Conservation (phyloP, 2,797 vertebrate species). For the Lacerta bilineata region DNA sequence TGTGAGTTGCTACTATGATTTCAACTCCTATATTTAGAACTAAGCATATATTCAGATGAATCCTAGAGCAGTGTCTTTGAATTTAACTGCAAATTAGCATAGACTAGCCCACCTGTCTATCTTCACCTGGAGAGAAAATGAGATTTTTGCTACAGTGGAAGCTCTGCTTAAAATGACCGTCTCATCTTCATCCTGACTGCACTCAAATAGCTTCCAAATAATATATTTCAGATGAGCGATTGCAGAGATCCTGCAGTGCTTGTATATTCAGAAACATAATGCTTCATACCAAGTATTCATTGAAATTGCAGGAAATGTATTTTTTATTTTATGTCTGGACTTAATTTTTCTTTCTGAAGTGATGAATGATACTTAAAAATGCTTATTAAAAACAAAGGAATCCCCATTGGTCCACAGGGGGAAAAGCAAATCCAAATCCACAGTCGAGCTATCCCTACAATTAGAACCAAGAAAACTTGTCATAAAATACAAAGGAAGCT, state of each 20-base stretch:
- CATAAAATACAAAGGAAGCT: background rate
- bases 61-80: background rate
- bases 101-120: fast-evolving
- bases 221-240: background rate
- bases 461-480: background rate
- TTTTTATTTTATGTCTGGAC: slow-evolving; percentile 36
- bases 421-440: background rate
- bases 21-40: background rate
- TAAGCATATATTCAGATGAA: background rate
- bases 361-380: slow-evolving; percentile 29
- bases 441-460: no score
- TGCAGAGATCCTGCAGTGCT: background rate
- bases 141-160: slow-evolving; percentile 18
- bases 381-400: background rate
- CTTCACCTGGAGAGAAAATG: slow-evolving; percentile 18
- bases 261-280: slow-evolving; percentile 9
- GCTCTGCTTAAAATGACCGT: slow-evolving; percentile 27
- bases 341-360: slow-evolving; percentile 41
- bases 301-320: slow-evolving; percentile 40
- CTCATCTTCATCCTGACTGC: slow-evolving; percentile 36
- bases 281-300: slow-evolving; percentile 35
- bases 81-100: slow-evolving; percentile 20
- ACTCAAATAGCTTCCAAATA: slow-evolving; percentile 39
- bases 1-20: background rate
- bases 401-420: background rate